Base-by-base conservation (phyloP, 1,140 invertebrate genomes). In the Hestina assimilis region DNA sequence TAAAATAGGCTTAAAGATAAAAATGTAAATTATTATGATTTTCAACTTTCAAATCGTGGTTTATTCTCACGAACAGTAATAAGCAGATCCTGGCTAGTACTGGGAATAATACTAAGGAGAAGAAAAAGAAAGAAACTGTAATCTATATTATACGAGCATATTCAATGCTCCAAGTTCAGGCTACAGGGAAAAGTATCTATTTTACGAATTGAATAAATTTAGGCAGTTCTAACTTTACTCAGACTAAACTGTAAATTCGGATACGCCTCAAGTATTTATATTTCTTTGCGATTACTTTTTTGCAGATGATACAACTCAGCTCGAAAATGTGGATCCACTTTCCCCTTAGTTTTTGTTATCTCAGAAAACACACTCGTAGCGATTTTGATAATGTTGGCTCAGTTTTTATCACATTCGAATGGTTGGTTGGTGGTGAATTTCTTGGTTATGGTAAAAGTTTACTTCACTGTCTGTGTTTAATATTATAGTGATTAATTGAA, bases 251-350 rank as follows among this genome's bases (percentile, higher is more conserved):
- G 65, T 65, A 68, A 63, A 61, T 68, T 68, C 46, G 53, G 42
- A 48, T 45, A 52, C 46, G 58, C 55, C 68, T 67, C 68, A 76
- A 71, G 72, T 82, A 78, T 82, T 79, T 75, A 76, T 80, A 78
- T 75, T 79, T 72, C 80, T 83, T 79, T 82, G 79, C 79, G 75
- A 72, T 75, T 69, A 59, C 69, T 75, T 77, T 77, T 66, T 66
- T 69, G 46, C 54, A 64, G 55, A 58, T 60, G 63, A 69, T 71
- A 63, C 54, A 62, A 56, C 54, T 59, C 61, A 58, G 65, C 60
- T 65, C 58, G 63, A 72, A 74, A 69, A 71, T 72, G 60, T 61
- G 59, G 60, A 65, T 66, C 59, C 61, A 53, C 68, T 75, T 55
- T 35, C 29, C 56, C 51, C 55, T 42, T 62, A 54, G 45, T 55